phyloP scores from a whole-genome alignment of 1,140 invertebrate genomes.

The Leucophenga varia region DNA sequence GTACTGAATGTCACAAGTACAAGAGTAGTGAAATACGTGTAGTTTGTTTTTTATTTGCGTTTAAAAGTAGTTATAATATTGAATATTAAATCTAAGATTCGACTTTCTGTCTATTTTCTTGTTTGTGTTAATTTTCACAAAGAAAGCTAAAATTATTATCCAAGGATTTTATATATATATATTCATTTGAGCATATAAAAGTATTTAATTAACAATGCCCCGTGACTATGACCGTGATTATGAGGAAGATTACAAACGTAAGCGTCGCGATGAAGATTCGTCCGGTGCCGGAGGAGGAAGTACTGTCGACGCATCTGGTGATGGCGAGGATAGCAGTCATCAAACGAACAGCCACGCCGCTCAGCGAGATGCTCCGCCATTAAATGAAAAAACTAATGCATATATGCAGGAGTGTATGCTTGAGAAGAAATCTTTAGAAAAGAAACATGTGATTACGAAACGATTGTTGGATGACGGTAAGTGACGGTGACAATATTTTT shows the following conservation, averaged over 20 bases:
- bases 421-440: slow-evolving; percentile 49
- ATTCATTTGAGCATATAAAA: no score
- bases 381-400: slow-evolving; percentile 50
- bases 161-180: no score
- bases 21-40: no score
- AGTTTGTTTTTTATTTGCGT: no score
- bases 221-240: slow-evolving; percentile 52
- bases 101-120: no score
- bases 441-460: slow-evolving; percentile 45
- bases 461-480: slow-evolving; percentile 46
- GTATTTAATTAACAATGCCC: slow-evolving; percentile 43
- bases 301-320: slow-evolving; percentile 26
- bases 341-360: slow-evolving; percentile 24
- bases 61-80: no score
- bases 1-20: no score
- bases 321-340: slow-evolving; percentile 30
- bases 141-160: no score
- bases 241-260: slow-evolving; percentile 51
- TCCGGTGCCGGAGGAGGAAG: slow-evolving; percentile 30
- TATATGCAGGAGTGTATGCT: slow-evolving; percentile 47
- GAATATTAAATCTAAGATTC: no score
- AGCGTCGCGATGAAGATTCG: slow-evolving; percentile 45
- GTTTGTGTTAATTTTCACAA: no score
- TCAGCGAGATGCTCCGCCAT: slow-evolving; percentile 40
- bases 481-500: slow-evolving; percentile 8